These are phyloP conservation scores for Habrosyne pyritoides DNA, from an alignment of 2,888 invertebrate genomes.

Conservation along the genomic window DNA sequence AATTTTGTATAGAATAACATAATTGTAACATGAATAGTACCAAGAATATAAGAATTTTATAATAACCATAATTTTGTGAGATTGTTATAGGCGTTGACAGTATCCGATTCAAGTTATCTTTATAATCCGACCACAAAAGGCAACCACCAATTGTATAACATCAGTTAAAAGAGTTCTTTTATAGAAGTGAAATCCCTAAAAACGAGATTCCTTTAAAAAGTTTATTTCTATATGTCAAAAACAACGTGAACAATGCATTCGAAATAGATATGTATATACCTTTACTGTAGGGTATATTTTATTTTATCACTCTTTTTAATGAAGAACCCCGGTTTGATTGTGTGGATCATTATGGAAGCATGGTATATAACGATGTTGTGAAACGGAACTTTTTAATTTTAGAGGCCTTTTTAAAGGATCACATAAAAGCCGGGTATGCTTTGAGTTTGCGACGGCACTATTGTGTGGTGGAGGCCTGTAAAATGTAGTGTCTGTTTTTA, in stretches of 20 bases:
- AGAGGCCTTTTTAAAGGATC: conserved; percentile 26
- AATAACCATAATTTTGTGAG: too few relatives aligned
- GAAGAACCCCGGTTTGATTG: conserved; percentile 45
- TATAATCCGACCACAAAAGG: too few relatives aligned
- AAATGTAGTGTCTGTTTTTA: not conserved
- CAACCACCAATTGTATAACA: too few relatives aligned
- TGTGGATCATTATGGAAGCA: conserved; percentile 41
- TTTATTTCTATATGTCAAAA: conserved; percentile 29
- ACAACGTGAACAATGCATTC: conserved; percentile 24
- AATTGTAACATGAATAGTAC: too few relatives aligned
- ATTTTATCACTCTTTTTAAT: conserved; percentile 20
- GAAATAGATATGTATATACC: not conserved
- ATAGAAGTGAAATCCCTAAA: too few relatives aligned
- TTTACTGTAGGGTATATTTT: conserved; percentile 31
- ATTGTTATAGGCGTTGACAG: too few relatives aligned
- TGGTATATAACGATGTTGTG: conserved; percentile 33
- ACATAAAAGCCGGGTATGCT: conserved; percentile 15
- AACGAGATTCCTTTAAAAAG: conserved; percentile 13
- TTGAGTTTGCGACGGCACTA: not conserved
- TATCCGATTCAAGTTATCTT: too few relatives aligned
- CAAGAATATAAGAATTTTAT: too few relatives aligned
- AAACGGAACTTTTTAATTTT: conserved; percentile 46
- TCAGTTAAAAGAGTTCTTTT: too few relatives aligned
- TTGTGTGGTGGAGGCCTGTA: not conserved
- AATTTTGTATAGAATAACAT: too few relatives aligned